Conservation (phyloP, 2,888 invertebrate species). For the Drosophila nigricruria region DNA sequence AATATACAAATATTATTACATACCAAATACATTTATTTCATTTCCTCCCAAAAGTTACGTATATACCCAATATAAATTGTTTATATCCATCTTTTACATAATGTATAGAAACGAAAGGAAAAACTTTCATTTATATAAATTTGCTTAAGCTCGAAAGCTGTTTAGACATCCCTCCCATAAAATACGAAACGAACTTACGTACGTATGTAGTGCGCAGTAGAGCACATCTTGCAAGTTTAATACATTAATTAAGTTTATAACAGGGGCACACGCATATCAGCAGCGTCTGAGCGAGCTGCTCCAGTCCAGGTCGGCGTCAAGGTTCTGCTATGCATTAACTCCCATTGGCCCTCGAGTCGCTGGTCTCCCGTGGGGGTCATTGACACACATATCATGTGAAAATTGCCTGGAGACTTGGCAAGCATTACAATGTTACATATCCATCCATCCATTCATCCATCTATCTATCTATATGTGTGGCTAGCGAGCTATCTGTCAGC, state of each 20-base stretch:
- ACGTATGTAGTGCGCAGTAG: slow-evolving; percentile 4
- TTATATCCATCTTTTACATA: slow-evolving; percentile 3
- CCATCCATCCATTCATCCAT: background rate
- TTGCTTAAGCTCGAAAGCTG: slow-evolving; percentile 6
- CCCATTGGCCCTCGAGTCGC: slow-evolving; percentile 7
- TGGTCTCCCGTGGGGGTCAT: slow-evolving; percentile 65
- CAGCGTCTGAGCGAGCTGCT: slow-evolving; percentile 23
- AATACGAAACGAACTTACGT: background rate
- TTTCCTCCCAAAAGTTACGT: too few relatives aligned
- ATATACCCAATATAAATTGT: slow-evolving; percentile 4
- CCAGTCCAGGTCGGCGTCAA: background rate
- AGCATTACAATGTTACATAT: slow-evolving; percentile 4
- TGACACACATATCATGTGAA: slow-evolving; percentile 70
- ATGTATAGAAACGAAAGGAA: background rate
- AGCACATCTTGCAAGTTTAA: slow-evolving; percentile 75
- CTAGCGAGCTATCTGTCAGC: background rate
- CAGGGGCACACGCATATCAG: slow-evolving; percentile 55
- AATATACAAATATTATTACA: background rate
- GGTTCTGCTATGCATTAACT: slow-evolving; percentile 1
- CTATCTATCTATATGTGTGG: background rate
- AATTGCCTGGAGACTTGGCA: slow-evolving; percentile 45
- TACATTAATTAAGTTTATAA: slow-evolving; percentile 79
- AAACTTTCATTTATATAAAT: background rate
- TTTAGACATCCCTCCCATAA: slow-evolving; percentile 18
- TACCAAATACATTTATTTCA: background rate